A percentile compares a stretch with the other conserved stretches of the same genome.
Evolutionary conservation across 1,140 invertebrate genomes (phyloP).

Genomic region (Pogonus chalceus): DNA sequence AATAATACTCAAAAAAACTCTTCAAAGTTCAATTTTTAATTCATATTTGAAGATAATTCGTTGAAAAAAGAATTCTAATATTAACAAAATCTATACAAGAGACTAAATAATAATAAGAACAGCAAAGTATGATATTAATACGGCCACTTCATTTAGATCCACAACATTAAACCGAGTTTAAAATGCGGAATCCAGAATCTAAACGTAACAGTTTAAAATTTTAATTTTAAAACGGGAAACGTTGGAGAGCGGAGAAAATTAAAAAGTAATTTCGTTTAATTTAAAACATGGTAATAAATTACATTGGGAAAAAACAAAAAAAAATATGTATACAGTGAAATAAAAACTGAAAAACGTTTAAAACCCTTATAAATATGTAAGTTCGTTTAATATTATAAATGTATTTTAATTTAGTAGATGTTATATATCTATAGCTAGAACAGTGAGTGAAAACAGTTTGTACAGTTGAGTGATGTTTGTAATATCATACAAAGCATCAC

Average conservation of each 20-base stretch:
- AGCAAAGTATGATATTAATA: no score
- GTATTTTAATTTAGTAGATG: neutral
- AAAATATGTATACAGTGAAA: neutral
- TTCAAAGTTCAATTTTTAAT: no score
- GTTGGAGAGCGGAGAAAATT: neutral
- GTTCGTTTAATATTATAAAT: neutral
- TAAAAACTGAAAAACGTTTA: no score
- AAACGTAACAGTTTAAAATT: neutral
- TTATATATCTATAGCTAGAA: neutral
- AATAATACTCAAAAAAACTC: no score
- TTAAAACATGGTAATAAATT: neutral
- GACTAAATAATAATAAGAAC: no score
- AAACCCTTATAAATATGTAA: no score
- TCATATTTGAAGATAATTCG: no score
- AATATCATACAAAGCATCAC: neutral
- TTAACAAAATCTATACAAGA: no score
- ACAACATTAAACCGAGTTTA: neutral
- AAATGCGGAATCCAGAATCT: neutral
- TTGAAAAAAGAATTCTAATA: no score
- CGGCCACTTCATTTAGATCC: neutral
- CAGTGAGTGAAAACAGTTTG: neutral
- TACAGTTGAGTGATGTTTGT: neutral
- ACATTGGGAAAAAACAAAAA: neutral
- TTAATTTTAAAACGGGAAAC: neutral
- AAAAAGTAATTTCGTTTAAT: neutral